Evolutionary conservation across 2,888 invertebrate genomes (phyloP), one percentile per base, ranked within the genome.

Genomic region (Hypomecis atomaria): DNA sequence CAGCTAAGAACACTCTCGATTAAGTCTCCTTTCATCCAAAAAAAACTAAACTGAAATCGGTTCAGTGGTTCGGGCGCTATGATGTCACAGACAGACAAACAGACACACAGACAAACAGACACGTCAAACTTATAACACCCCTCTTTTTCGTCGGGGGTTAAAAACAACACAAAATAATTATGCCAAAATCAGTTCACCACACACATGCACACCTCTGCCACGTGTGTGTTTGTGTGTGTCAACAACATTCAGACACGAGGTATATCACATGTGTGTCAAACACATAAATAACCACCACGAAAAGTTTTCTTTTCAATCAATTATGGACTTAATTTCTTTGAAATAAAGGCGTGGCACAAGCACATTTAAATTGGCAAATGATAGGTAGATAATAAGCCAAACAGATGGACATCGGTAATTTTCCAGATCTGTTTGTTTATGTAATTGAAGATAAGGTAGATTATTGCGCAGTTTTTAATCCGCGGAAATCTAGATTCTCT

Each of bases 391-490:
- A 63, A 56, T 45, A 43, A 58, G 11, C 44, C 11, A 59, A 37
- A 56, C 62, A 52, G 40, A 55, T 56, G 7, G n/a, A 38, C 53
- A 47, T 52, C 65, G 73, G 81, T 76, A 78, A 71, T 73, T 81
- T 81, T 81, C 81, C 79, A 67, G 71, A 70, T 78, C 47, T 59
- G 40, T 64, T 55, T 65, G 56, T 65, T 60, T 65, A 37, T 53
- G 11, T 56, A 34, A 55, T 49, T 59, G 50, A 11, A 38, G 54
- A 44, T 56, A 58, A 33, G 6, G 36, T 10, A 36, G 0, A 67
- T 53, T 72, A 80, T 49, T 81, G 80, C 82, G 82, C 78, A 81
- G 77, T 79, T 62, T 38, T 38, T 33, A 13, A 45, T 6, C 6
- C 5, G 54, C 6, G 10, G 36, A n/a, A 50, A 38, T n/a, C 5